Base-by-base conservation (phyloP, 30 jellyfish, hydroid and myxozoan genomes). In the Aurelia aurita complex sp. Pacific region DNA sequence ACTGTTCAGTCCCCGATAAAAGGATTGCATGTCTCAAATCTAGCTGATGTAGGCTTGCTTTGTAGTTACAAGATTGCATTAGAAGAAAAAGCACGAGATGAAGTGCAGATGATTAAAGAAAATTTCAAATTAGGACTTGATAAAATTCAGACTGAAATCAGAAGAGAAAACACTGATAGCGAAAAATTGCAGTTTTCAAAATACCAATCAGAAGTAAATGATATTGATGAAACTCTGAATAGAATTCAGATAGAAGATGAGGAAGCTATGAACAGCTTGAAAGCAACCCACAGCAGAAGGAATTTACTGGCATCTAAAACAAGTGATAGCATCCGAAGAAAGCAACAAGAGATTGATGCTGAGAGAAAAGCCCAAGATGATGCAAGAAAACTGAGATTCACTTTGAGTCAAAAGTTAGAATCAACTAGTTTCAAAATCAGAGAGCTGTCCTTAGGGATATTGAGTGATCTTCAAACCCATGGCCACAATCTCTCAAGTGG, bases 281-380 rank as follows among this genome's bases (percentile, higher is more conserved):
- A 10, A 12, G 29, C 23, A 14, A 65, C 19, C n/a, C 80, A 71
- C 51, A 70, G 34, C 15, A 53, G 46, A 8, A 71, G 85, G 35
- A 65, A 23, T 10, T 10, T 19, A 1, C 57, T 62, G 11, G 85
- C 63, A 3, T 63, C 77, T 4, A 61, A 73, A 79, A 33, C 36
- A 50, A 64, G 59, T 7, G 74, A 82, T 17, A 67, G 23, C 10
- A 71, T 82, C 9, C 19, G 40, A 40, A 54, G 43, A 61, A 64
- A 40, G 62, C 82, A 69, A 34, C 75, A 70, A 54, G 80, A 82
- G 53, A 82, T 82, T 8, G 55, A 17, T 5, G 12, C 64, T 29
- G 74, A 69, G 63, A 82, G 16, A 35, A 46, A 40, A 42, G n/a
- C 29, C 42, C 79, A 50, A 16, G 85, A 82, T 40, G 91, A 70